Percentiles rank a stretch among this genome's conserved stretches.
Conservation (phyloP, 2,888 invertebrate genomes). For the Scaptodrosophila latifasciaeformis region DNA sequence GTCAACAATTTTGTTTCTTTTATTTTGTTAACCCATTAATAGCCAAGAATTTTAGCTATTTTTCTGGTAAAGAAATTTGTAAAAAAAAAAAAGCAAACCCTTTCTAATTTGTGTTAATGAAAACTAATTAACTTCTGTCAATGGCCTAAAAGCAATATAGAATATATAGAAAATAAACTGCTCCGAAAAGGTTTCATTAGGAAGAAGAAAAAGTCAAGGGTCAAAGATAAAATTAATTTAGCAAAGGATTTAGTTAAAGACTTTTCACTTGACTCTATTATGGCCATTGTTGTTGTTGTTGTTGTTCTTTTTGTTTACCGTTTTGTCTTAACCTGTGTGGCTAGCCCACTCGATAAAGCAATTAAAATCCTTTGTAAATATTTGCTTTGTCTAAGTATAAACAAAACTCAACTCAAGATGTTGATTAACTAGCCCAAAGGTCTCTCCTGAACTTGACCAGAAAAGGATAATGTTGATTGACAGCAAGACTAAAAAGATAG, state of each 20-base stretch:
- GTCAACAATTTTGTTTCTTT: slow-evolving; percentile 11
- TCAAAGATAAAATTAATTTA: slow-evolving; percentile 21
- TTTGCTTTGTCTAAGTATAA: slow-evolving; percentile 26
- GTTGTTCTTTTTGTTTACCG: slow-evolving; percentile 15
- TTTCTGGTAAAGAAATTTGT: too few relatives aligned
- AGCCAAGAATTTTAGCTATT: background rate
- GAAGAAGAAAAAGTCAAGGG: slow-evolving; percentile 23
- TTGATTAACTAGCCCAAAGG: too few relatives aligned
- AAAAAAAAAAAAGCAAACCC: background rate
- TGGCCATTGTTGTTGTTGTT: slow-evolving; percentile 8
- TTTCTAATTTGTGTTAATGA: slow-evolving; percentile 19
- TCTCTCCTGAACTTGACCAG: too few relatives aligned
- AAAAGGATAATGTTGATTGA: too few relatives aligned
- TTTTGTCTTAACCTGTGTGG: slow-evolving; percentile 6
- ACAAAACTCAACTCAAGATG: too few relatives aligned
- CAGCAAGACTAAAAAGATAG: too few relatives aligned
- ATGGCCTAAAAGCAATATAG: slow-evolving; percentile 5
- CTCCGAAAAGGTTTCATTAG: slow-evolving; percentile 13
- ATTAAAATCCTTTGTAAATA: slow-evolving; percentile 49
- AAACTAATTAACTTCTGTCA: slow-evolving; percentile 47
- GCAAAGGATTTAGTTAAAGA: slow-evolving; percentile 4
- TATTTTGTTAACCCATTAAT: slow-evolving; percentile 9
- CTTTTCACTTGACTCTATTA: too few relatives aligned
- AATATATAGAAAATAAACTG: slow-evolving; percentile 11
- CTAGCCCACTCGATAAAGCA: slow-evolving; percentile 34